These are phyloP conservation scores for Tipula unca DNA, from an alignment of 2,888 invertebrate species.

Conservation along the genomic window DNA sequence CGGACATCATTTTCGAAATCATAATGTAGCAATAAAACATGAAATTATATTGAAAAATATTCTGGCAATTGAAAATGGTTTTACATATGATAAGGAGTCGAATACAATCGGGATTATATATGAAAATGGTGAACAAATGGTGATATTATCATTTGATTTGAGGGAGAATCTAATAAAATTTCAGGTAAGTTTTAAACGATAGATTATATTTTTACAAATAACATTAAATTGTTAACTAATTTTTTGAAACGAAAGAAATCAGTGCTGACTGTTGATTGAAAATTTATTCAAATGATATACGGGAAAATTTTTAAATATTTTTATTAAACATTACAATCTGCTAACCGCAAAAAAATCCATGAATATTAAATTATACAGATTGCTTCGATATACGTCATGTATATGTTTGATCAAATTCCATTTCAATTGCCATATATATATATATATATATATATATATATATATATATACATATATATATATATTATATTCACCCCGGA, in stretches of 20 bases:
- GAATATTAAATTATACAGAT: not conserved
- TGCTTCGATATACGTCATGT: too few species aligned
- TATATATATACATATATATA: not conserved
- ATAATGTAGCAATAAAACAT: not conserved
- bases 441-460: not conserved
- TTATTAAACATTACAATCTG: not conserved
- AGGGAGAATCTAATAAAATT: conserved; percentile 14
- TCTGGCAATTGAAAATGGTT: not conserved
- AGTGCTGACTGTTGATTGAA: not conserved
- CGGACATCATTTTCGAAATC: not conserved
- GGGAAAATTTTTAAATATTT: too few species aligned
- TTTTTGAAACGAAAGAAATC: too few species aligned
- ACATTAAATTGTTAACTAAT: too few species aligned
- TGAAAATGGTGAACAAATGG: not conserved
- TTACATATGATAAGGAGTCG: conserved; percentile 15
- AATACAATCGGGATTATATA: conserved; percentile 16
- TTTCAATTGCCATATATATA: not conserved
- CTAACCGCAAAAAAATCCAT: not conserved
- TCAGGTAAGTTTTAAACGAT: conserved; percentile 1
- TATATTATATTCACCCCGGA: not conserved
- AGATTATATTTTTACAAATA: too few species aligned
- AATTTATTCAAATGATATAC: not conserved
- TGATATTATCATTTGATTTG: conserved; percentile 3
- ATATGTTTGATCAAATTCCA: not conserved
- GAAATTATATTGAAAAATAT: not conserved